A percentile compares a stretch with the other conserved stretches of the same genome.
phyloP scores from a whole-genome alignment of 2,113 vertebrate species.

The Calidris pygmaea region DNA sequence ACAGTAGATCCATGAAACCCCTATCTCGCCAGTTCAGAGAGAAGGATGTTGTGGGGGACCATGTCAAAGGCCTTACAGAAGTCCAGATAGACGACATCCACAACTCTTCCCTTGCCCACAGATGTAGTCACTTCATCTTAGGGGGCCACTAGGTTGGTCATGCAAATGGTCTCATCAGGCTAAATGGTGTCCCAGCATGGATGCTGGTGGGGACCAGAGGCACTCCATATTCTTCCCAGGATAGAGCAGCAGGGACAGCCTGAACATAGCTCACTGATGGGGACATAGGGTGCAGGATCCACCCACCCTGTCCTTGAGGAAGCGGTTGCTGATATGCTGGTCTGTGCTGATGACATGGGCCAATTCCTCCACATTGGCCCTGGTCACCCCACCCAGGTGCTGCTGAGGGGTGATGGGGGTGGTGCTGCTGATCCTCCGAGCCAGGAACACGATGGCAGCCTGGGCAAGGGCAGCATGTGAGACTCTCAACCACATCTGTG shows the following conservation, averaged over 20 bases:
- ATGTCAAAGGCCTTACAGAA: background rate
- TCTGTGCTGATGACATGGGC: background rate
- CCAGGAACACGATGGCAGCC: background rate
- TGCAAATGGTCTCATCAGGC: background rate
- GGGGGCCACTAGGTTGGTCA: too few species aligned
- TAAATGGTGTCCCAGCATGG: background rate
- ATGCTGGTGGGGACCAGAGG: background rate
- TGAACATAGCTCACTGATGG: background rate
- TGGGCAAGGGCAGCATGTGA: background rate
- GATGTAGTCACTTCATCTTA: too few species aligned
- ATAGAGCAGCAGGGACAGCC: background rate
- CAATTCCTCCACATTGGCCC: background rate
- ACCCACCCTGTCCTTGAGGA: background rate
- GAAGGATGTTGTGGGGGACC: background rate
- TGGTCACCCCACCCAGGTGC: background rate
- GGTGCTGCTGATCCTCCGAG: background rate
- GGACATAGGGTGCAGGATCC: background rate
- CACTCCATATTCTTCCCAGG: background rate
- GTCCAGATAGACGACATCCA: background rate
- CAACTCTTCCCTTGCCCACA: background rate
- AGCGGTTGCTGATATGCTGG: background rate
- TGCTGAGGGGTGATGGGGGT: background rate
- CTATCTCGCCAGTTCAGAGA: background rate
- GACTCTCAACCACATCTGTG: background rate
- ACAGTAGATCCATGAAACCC: background rate